Evolutionary conservation across 1,140 invertebrate genomes (phyloP).

Genomic region (Pomacea maculata): DNA sequence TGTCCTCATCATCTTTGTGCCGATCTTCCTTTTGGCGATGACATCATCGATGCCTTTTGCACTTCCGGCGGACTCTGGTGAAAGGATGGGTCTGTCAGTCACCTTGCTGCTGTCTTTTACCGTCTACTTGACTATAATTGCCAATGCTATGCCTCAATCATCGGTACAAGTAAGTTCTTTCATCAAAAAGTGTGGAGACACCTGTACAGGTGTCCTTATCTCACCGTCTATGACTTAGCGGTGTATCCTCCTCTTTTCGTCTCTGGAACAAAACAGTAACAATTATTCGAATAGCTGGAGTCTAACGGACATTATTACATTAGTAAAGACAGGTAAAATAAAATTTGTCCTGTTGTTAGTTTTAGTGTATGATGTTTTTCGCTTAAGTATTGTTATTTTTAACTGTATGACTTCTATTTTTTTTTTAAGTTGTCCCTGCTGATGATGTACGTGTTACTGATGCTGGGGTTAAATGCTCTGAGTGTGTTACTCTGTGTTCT

Average conservation of each 20-base stretch:
- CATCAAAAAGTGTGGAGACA: too few species aligned
- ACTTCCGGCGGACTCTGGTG: conserved; percentile 55
- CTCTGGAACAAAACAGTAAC: too few species aligned
- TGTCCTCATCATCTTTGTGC: conserved; percentile 39
- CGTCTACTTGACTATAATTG: conserved; percentile 59
- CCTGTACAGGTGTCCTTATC: too few species aligned
- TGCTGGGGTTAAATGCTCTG: conserved; percentile 1
- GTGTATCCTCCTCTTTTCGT: too few species aligned
- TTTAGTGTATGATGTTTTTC: too few species aligned
- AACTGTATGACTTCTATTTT: too few species aligned
- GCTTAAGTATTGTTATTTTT: too few species aligned
- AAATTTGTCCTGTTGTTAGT: too few species aligned
- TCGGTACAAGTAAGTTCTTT: conserved; percentile 25
- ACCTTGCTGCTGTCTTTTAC: conserved; percentile 62
- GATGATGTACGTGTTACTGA: conserved; percentile 16
- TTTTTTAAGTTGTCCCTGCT: conserved; percentile 6
- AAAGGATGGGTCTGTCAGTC: conserved; percentile 53
- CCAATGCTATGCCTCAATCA: conserved; percentile 54
- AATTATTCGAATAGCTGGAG: too few species aligned
- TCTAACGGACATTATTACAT: too few species aligned
- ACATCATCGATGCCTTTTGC: conserved; percentile 47
- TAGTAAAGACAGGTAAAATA: too few species aligned
- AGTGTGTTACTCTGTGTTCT: conserved; percentile 10
- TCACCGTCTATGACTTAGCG: too few species aligned
- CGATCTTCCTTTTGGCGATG: conserved; percentile 47